A percentile compares a stretch with the other conserved stretches of the same genome.
Evolutionary conservation across 2,113 vertebrate genomes (phyloP).

Genomic region (Monopterus albus): DNA sequence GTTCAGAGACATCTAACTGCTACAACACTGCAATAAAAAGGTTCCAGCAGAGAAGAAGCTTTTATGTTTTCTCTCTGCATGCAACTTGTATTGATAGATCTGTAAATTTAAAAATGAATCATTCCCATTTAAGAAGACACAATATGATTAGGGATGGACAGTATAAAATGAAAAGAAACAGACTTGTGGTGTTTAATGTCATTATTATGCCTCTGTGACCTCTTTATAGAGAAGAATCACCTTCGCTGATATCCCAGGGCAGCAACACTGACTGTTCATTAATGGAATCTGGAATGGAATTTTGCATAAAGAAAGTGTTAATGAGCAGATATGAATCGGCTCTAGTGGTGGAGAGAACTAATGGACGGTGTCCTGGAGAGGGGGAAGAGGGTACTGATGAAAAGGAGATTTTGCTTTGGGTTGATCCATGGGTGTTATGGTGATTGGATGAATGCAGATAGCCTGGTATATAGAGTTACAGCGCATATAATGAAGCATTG

Average conservation of each 20-base stretch:
- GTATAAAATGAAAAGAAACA: background rate
- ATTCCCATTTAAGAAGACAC: background rate
- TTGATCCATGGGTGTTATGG: constrained; percentile 28
- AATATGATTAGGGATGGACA: background rate
- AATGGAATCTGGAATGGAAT: constrained; percentile 65
- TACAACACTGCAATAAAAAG: background rate
- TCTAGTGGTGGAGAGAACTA: constrained; percentile 44
- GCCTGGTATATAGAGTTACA: constrained; percentile 33
- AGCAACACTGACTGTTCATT: constrained; percentile 56
- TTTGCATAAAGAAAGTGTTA: constrained; percentile 63
- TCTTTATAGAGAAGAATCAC: constrained; percentile 39
- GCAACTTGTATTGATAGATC: background rate
- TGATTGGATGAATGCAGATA: constrained; percentile 47
- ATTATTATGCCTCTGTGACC: constrained; percentile 24
- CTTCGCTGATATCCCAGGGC: constrained; percentile 31
- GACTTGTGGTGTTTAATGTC: constrained; percentile 16
- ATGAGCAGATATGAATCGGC: constrained; percentile 53
- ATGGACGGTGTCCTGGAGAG: constrained; percentile 58
- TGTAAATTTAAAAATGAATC: background rate
- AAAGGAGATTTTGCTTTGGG: constrained; percentile 32
- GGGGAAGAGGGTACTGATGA: constrained; percentile 25
- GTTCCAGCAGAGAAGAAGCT: constrained; percentile 3
- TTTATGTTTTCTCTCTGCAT: background rate
- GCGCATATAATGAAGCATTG: constrained; percentile 57
- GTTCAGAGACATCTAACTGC: no score